Conservation (phyloP, 2,888 invertebrate genomes). For the Cantharis lateralis region DNA sequence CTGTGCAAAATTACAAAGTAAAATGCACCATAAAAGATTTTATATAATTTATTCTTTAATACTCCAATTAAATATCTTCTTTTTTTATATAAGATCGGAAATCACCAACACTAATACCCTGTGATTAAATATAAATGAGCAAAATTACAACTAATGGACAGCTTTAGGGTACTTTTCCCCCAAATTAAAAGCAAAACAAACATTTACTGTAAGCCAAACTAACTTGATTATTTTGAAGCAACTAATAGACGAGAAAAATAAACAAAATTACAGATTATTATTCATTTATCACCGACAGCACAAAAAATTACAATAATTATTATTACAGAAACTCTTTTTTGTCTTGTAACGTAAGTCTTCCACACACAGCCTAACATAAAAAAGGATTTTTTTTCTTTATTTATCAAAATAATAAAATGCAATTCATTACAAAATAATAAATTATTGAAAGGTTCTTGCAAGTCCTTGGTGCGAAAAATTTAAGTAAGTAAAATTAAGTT, state of each 20-base stretch:
- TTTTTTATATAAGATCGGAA: neutral
- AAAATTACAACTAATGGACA: slow-evolving; percentile 16
- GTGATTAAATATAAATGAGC: slow-evolving; percentile 17
- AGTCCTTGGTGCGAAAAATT: neutral
- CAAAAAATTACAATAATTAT: neutral
- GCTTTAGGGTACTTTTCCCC: slow-evolving; percentile 11
- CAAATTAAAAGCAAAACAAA: neutral
- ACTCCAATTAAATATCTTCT: neutral
- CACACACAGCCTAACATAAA: neutral
- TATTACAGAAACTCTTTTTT: neutral
- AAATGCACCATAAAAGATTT: neutral
- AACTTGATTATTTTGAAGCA: slow-evolving; percentile 1
- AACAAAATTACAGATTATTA: neutral
- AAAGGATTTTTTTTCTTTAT: neutral
- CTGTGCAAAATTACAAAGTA: neutral
- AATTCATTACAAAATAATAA: neutral
- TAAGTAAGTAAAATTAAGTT: slow-evolving; percentile 2
- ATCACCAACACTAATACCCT: slow-evolving; percentile 9
- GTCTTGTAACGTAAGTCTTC: neutral
- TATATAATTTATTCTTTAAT: neutral
- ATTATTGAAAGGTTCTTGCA: neutral
- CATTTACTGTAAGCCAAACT: slow-evolving; percentile 1
- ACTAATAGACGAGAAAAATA: neutral
- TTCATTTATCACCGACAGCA: neutral
- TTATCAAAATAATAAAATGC: neutral